phyloP scores from a whole-genome alignment of 1,140 invertebrate species.

The Phortica variegata region DNA sequence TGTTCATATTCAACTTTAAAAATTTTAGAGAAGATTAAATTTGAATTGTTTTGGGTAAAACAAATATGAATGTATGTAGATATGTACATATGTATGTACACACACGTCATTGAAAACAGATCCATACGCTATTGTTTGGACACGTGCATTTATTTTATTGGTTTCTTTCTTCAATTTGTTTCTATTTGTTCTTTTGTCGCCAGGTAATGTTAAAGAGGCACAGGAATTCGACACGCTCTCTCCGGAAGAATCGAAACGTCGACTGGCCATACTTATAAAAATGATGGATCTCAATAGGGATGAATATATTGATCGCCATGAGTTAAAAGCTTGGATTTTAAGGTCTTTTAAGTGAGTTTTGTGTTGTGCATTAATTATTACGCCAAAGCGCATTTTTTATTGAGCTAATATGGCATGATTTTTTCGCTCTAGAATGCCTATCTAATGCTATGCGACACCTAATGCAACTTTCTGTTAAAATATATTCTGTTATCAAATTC shows the following conservation, averaged over 20 bases:
- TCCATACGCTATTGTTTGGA: constrained; percentile 14
- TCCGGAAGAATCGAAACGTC: constrained; percentile 81
- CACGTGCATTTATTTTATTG: constrained; percentile 9
- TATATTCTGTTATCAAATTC: background rate
- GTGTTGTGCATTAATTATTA: constrained; percentile 41
- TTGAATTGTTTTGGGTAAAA: no score
- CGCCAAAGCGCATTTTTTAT: background rate
- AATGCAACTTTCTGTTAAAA: constrained; percentile 15
- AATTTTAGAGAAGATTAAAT: no score
- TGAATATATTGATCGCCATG: constrained; percentile 73
- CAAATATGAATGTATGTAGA: no score
- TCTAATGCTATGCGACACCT: constrained; percentile 2
- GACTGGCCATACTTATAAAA: constrained; percentile 75
- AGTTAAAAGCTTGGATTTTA: constrained; percentile 90
- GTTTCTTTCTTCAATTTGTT: background rate
- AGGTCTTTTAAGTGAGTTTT: constrained; percentile 82
- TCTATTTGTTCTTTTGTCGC: background rate
- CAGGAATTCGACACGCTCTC: constrained; percentile 90
- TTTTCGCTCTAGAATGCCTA: constrained; percentile 2
- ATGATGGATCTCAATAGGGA: constrained; percentile 86
- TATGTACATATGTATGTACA: no score
- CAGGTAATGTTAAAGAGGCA: constrained; percentile 87
- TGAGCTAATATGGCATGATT: background rate
- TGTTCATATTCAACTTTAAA: no score
- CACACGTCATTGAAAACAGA: no score